A percentile compares a stretch with the other conserved stretches of the same genome.
Conservation (phyloP, 2,113 vertebrate species). For the Rafetus swinhoei region DNA sequence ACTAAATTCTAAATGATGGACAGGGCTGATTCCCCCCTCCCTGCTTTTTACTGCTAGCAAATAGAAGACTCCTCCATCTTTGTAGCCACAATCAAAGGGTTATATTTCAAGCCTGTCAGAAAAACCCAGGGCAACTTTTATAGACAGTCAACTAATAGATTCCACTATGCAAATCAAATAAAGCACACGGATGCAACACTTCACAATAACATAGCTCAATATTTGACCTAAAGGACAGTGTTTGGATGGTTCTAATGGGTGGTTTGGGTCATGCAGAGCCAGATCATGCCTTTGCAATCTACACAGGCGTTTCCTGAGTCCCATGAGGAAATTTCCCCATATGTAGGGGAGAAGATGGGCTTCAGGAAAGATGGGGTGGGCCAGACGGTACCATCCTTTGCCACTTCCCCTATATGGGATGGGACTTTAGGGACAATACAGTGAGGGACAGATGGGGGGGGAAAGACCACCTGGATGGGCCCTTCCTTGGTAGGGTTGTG, state of each 20-base stretch:
- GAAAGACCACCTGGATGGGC: not conserved
- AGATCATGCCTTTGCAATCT: accelerated
- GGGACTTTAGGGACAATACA: not conserved
- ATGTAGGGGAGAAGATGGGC: accelerated
- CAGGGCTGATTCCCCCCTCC: not conserved
- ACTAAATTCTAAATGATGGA: not conserved
- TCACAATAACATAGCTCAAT: not conserved
- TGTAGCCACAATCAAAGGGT: not conserved
- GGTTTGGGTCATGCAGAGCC: not conserved
- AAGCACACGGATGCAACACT: not conserved
- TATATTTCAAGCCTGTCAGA: not conserved
- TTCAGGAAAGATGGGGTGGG: not conserved
- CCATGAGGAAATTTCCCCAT: not conserved
- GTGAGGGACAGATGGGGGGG: not conserved
- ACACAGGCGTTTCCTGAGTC: not conserved
- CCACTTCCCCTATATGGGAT: not conserved
- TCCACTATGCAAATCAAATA: not conserved
- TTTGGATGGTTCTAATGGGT: not conserved
- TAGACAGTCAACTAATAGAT: not conserved
- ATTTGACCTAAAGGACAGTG: accelerated
- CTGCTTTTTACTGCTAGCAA: not conserved
- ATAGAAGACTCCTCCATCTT: slow-evolving; percentile 5
- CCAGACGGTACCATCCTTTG: not conserved
- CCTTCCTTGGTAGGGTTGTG: not conserved
- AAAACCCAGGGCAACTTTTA: slow-evolving; percentile 11